Conservation (phyloP, 2,797 vertebrate genomes). For the Myotis daubentonii region DNA sequence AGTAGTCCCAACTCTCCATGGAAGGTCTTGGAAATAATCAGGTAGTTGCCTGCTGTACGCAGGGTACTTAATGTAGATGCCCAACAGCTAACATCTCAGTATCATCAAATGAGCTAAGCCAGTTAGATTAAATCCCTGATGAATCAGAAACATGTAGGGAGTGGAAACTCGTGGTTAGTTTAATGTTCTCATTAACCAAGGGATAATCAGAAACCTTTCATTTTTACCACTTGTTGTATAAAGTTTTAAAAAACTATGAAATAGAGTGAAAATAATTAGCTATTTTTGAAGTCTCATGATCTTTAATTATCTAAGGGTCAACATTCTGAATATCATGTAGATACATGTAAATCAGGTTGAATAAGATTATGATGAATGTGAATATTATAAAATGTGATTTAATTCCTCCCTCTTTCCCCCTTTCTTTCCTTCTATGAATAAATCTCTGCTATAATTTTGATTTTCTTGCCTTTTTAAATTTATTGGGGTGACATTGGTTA, state of each 20-base stretch:
- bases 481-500: not conserved
- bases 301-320: not conserved
- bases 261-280: not conserved
- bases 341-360: not conserved
- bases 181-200: slow-evolving; percentile 33
- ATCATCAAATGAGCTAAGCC: not conserved
- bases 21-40: slow-evolving; percentile 49
- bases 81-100: not conserved
- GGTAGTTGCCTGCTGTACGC: slow-evolving; percentile 53
- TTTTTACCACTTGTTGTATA: slow-evolving; percentile 32
- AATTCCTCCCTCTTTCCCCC: not conserved
- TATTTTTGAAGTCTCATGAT: slow-evolving; percentile 6
- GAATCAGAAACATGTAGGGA: not conserved
- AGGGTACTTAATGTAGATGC: not conserved
- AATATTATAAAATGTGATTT: not conserved
- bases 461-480: slow-evolving; percentile 13
- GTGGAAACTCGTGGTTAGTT: not conserved
- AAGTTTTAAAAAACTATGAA: not conserved
- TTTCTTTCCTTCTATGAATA: slow-evolving; percentile 58
- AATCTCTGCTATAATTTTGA: slow-evolving; percentile 61
- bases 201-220: not conserved
- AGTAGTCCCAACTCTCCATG: slow-evolving; percentile 75
- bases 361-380: slow-evolving; percentile 19
- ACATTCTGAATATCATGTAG: not conserved
- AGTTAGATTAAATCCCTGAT: not conserved